Conservation (phyloP, 2,113 vertebrate genomes). For the Arenaria interpres region DNA sequence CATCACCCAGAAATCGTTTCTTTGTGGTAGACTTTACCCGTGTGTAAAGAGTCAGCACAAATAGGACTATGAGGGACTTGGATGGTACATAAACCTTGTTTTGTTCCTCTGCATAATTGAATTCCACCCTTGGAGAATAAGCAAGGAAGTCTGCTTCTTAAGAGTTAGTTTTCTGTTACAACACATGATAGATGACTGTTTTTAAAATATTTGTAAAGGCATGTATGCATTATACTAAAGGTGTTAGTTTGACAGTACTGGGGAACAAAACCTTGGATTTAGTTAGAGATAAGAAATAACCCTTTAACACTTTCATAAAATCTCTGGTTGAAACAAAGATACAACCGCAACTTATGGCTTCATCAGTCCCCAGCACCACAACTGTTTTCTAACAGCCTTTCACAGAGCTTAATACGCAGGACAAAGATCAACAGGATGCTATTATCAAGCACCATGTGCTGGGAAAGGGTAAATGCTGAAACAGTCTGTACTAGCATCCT, state of each 20-base stretch:
- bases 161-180: slow-evolving; percentile 17
- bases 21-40: background rate
- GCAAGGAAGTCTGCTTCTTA: background rate
- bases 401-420: background rate
- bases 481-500: background rate
- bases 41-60: slow-evolving; percentile 1
- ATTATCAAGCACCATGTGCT: background rate
- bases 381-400: background rate
- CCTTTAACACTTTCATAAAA: background rate
- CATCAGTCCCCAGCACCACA: background rate
- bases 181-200: background rate
- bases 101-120: slow-evolving; percentile 3
- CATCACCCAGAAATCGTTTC: background rate
- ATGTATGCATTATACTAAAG: background rate
- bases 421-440: slow-evolving; percentile 28
- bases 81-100: slow-evolving; percentile 8
- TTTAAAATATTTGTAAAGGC: slow-evolving; percentile 3
- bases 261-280: background rate
- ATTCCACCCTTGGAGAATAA: slow-evolving; percentile 22
- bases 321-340: background rate
- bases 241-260: background rate
- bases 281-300: slow-evolving; percentile 15
- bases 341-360: background rate
- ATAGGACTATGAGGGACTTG: background rate
- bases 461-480: background rate